phyloP scores from a whole-genome alignment of 2,888 invertebrate species.

The Seira ritae region DNA sequence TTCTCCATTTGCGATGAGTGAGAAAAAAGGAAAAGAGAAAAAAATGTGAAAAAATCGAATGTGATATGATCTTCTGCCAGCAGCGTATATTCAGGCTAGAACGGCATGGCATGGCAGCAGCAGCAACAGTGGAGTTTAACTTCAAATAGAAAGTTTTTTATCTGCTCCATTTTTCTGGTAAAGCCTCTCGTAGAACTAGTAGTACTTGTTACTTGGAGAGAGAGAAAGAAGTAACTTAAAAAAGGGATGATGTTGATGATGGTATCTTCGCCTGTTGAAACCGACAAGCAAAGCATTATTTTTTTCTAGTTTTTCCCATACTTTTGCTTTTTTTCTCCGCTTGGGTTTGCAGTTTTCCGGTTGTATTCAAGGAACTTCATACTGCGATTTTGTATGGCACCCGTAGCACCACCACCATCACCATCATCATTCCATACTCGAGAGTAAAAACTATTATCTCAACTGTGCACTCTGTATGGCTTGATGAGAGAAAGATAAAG shows the following conservation, averaged over 20 bases:
- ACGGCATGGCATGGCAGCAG: neutral
- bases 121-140: conserved; percentile 30
- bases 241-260: conserved; percentile 52
- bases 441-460: too few species aligned
- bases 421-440: too few species aligned
- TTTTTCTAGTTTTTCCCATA: conserved; percentile 34
- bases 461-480: conserved; percentile 12
- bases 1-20: conserved; percentile 42
- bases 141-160: too few species aligned
- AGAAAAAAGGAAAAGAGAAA: conserved; percentile 29
- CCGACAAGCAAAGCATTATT: conserved; percentile 59
- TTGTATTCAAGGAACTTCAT: too few species aligned
- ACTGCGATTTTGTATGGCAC: too few species aligned
- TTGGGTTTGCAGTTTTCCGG: conserved; percentile 20
- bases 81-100: conserved; percentile 38
- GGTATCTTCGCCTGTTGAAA: conserved; percentile 64
- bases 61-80: conserved; percentile 56
- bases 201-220: neutral
- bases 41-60: conserved; percentile 59
- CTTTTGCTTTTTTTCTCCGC: conserved; percentile 43
- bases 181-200: too few species aligned
- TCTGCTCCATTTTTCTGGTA: too few species aligned
- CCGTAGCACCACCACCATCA: too few species aligned
- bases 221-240: conserved; percentile 39
- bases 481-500: conserved; percentile 1